Evolutionary conservation across 1,140 invertebrate genomes (phyloP), one percentile per base, ranked within the genome.

Genomic region (Drosophila tropicalis): DNA sequence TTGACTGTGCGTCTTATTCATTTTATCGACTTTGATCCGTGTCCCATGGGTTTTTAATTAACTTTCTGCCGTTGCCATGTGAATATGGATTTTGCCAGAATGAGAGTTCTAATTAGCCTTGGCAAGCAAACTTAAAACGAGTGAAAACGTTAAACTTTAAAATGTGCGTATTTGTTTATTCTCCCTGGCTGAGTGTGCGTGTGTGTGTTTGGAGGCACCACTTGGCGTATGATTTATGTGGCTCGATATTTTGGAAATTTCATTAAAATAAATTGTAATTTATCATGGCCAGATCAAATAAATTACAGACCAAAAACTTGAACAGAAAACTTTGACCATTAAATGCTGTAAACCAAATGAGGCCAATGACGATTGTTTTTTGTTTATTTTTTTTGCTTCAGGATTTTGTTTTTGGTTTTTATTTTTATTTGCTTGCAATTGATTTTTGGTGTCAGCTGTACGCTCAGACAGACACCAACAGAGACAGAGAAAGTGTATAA

Each of bases 381-480:
- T 61, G 9, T 58, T 74, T 67, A 56, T 55, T 60, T 34, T 60
- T 55, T n/a, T 66, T 60, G 32, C 9, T 36, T 36, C 9, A 3
- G 34, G 34, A 10, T 62, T 40, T 10, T 39, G 5, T 55, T 32
- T 40, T 25, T 36, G 1, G 9, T 32, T 76, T 22, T 79, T 86
- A 54, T 76, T 85, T 75, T 81, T 71, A 79, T 72, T 79, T 78
- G 70, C 44, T 44, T 83, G 83, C 83, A 86, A 86, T 87, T 86
- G 83, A 86, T 86, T 86, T 86, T 87, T 67, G 80, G 84, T 89
- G 83, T 83, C 83, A 86, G 83, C 84, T 86, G 83, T 80, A 83
- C 67, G 62, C 56, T 57, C 64, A 68, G 79, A 66, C 69, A 40
- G 54, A 68, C 61, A 51, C 17, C 41, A 51, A 51, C 19, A 4